phyloP scores from a whole-genome alignment of 2,797 vertebrate genomes.

The Parauchenoglanis ngamensis region DNA sequence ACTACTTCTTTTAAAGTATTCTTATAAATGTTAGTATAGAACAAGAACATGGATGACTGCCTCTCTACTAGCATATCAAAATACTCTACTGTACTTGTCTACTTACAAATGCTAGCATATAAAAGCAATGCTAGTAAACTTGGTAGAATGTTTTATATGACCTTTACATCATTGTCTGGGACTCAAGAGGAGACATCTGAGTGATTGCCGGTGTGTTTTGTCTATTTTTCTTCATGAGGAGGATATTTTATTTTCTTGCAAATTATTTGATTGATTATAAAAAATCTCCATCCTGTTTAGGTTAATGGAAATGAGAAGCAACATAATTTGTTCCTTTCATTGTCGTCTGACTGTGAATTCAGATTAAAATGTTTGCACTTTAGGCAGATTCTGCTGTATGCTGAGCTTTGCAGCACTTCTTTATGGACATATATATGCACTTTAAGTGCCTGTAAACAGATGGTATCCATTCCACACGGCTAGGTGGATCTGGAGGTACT shows the following conservation, averaged over 20 bases:
- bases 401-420: background rate
- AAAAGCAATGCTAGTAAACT: background rate
- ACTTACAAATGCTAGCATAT: background rate
- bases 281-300: background rate
- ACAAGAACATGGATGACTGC: background rate
- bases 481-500: background rate
- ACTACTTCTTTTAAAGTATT: background rate
- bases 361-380: background rate
- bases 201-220: background rate
- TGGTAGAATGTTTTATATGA: background rate
- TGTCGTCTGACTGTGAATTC: background rate
- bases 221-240: background rate
- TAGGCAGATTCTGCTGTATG: background rate
- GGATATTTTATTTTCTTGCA: background rate
- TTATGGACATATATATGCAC: background rate
- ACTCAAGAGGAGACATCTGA: background rate
- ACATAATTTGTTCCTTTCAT: background rate
- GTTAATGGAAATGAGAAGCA: background rate
- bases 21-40: background rate
- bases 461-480: conserved; percentile 30
- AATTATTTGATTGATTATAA: background rate
- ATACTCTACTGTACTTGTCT: background rate
- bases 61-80: background rate
- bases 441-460: conserved; percentile 17
- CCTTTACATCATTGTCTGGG: background rate